Evolutionary conservation across 2,797 vertebrate genomes (phyloP), one percentile per base, ranked within the genome.

Genomic region (Amphiprion clarkii): DNA sequence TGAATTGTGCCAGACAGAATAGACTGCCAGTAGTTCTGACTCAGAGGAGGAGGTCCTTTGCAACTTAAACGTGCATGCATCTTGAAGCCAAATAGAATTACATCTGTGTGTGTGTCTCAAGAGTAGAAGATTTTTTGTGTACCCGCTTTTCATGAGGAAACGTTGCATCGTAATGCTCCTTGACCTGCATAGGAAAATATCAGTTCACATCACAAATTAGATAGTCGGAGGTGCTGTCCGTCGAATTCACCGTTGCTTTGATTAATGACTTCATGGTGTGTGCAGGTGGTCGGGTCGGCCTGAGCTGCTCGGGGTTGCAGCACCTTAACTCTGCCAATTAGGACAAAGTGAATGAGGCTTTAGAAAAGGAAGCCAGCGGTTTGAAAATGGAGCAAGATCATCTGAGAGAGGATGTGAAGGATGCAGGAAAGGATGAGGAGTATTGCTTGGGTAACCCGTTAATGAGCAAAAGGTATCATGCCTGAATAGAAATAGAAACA

Each of bases 241-340:
- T 78, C 31, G 11, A 31, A 60, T 54, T 57, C 27, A 31, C 52
- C 56, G 67, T 44, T 44, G 36, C 42, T 71, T 62, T 68, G 17
- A 81, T 86, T 80, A 82, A 78, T 74, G 71, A 70, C 36, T 58
- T 23, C n/a, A 31, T 4, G 8, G 6, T 62, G 14, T 56, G 12
- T 74, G 55, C 33, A 70, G 51, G 63, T 78, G 67, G 57, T 71
- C 61, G 13, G 81, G 63, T 79, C 70, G 70, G 58, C 29, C 29
- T 66, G 11, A 21, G 21, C 51, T 21, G n/a, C 17, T 42, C 6
- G 0, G 19, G 64, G 63, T 78, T 61, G 33, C 42, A 67, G 57
- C 67, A 59, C 61, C 49, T 40, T 51, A 31, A 40, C 49, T 67
- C 23, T 61, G 14, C 83, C 80, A 83, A 82, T 80, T 81, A 81